phyloP scores from a whole-genome alignment of 2,113 vertebrate species.

The Climacteris rufus region DNA sequence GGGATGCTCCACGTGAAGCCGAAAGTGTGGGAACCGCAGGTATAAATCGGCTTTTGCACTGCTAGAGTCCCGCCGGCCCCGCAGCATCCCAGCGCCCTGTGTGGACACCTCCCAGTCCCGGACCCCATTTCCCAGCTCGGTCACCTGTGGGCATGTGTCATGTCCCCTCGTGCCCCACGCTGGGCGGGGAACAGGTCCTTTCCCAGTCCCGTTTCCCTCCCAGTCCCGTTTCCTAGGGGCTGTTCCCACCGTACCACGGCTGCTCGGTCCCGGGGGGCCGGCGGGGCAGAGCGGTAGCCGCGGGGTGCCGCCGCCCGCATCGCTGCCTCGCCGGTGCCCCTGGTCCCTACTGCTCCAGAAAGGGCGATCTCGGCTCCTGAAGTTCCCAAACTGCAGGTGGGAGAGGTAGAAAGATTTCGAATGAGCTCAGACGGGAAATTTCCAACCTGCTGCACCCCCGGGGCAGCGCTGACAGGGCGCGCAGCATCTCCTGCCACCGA shows the following conservation, averaged over 20 bases:
- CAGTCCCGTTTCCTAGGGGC: not conserved
- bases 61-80: not conserved
- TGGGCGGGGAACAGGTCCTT: too few species aligned
- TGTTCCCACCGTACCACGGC: rapidly evolving
- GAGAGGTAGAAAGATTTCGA: not conserved
- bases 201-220: not conserved
- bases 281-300: not conserved
- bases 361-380: not conserved
- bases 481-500: not conserved
- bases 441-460: not conserved
- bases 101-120: rapidly evolving
- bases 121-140: rapidly evolving
- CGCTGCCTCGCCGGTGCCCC: not conserved
- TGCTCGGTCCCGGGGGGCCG: not conserved
- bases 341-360: not conserved
- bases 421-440: not conserved
- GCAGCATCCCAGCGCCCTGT: not conserved
- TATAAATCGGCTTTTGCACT: not conserved
- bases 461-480: not conserved
- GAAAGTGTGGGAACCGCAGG: not conserved
- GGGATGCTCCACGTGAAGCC: not conserved
- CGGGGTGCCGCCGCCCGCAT: not conserved
- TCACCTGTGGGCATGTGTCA: not conserved
- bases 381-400: not conserved
- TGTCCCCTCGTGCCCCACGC: too few species aligned